Base-by-base conservation (phyloP, 2,888 invertebrate species). In the Tetragonisca angustula region DNA sequence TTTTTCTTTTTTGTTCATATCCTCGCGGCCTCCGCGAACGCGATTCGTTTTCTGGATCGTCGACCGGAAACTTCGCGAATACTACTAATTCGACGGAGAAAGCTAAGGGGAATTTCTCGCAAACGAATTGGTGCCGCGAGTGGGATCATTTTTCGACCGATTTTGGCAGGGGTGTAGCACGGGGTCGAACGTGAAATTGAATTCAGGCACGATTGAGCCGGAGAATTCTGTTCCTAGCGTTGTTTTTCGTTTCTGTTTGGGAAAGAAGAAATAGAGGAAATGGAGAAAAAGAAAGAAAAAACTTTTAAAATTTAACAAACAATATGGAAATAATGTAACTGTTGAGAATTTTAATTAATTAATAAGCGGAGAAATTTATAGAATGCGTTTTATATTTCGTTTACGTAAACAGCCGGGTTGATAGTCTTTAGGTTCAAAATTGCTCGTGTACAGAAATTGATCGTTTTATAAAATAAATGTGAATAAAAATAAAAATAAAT, bases 41-140 rank as follows among this genome's bases (percentile, higher is more conserved):
- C 52, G 54, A 67, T 75, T 24, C 50, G 71, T 81, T 81, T 73
- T 50, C 62, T 65, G 67, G 71, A 77, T 77, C 59, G 52, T 19
- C 24, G 3, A 21, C 9, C 13, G 13, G n/a, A 19, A 80, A 80
- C 70, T 80, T 77, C 19, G 59, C 27, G 52, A 71, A 71, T 71
- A 27, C 32, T 70, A 77, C 65, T 80, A 56, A 77, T 77, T 77
- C 54, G 15, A 24, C 11, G 27, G 21, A 56, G 65, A 59, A 5
- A 1, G 2, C 43, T 1, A 21, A 59, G 9, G 19, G 4, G 9
- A 49, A 56, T 36, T 27, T 59, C 17, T 50, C 21, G 6, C 17
- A n/a, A 5, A 43, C n/a, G 36, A 70, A 59, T 76, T 43, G n/a
- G 13, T 27, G 9, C 13, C 0, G 24, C 27, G 59, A 4, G 32